phyloP scores from a whole-genome alignment of 2,113 vertebrate species.

The Ondatra zibethicus region DNA sequence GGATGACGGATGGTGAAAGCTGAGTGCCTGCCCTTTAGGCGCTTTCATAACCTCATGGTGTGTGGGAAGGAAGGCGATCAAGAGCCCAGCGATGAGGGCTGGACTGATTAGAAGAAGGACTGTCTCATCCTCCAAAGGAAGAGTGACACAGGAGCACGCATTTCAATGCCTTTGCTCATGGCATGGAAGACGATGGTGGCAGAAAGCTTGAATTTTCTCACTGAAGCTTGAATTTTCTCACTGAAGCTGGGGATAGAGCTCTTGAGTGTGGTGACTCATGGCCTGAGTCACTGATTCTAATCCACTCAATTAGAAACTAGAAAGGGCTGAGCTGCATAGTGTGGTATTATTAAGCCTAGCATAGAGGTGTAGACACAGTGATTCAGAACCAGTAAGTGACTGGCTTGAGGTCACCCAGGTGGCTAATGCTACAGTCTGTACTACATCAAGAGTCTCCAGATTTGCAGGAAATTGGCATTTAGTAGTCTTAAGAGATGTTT shows the following conservation, averaged over 20 bases:
- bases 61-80: not conserved
- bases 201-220: constrained; percentile 51
- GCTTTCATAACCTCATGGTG: not conserved
- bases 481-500: constrained; percentile 14
- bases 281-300: constrained; percentile 51
- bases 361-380: constrained; percentile 32
- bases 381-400: constrained; percentile 44
- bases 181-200: not conserved
- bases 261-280: constrained; percentile 28
- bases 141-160: not conserved
- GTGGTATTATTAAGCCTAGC: constrained; percentile 47
- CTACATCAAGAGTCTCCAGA: not conserved
- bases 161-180: not conserved
- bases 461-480: not conserved
- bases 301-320: constrained; percentile 46
- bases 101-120: not conserved
- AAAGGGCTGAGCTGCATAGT: not conserved
- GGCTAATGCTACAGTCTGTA: not conserved
- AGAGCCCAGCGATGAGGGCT: not conserved
- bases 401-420: constrained; percentile 19
- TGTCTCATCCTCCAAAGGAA: not conserved
- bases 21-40: not conserved
- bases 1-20: not conserved
- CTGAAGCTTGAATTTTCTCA: constrained; percentile 51
- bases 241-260: not conserved